Conservation (phyloP, 2,797 vertebrate genomes). For the Argyrosomus regius region DNA sequence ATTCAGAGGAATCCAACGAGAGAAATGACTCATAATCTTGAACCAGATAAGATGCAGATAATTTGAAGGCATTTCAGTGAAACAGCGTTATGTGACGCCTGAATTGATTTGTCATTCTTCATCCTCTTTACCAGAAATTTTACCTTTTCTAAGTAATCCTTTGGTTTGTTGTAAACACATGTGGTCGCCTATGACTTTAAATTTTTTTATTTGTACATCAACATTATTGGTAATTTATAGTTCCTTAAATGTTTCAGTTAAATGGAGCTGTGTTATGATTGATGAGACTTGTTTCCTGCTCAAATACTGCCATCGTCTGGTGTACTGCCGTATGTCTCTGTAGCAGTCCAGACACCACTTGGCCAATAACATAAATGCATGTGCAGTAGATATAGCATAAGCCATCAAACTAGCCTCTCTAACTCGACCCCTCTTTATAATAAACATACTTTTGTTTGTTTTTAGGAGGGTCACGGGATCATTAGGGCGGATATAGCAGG, state of each 20-base stretch:
- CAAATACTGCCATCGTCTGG: constrained; percentile 67
- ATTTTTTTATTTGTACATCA: not conserved
- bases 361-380: too few relatives aligned
- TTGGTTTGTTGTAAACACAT: not conserved
- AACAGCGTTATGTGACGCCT: not conserved
- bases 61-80: not conserved
- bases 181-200: not conserved
- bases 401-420: not conserved
- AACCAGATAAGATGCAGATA: not conserved
- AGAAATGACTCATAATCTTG: not conserved
- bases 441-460: too few relatives aligned
- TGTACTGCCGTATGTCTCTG: not conserved
- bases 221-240: not conserved
- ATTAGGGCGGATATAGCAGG: too few relatives aligned
- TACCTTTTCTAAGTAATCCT: not conserved
- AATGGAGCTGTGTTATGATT: not conserved
- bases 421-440: too few relatives aligned
- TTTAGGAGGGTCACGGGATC: too few relatives aligned
- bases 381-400: not conserved
- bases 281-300: constrained; percentile 36
- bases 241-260: constrained; percentile 4
- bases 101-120: not conserved
- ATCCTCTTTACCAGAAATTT: not conserved
- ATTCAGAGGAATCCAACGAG: not conserved
- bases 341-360: not conserved